Conservation (phyloP, 2,797 vertebrate species). For the Lepidocolaptes lacrymiger region DNA sequence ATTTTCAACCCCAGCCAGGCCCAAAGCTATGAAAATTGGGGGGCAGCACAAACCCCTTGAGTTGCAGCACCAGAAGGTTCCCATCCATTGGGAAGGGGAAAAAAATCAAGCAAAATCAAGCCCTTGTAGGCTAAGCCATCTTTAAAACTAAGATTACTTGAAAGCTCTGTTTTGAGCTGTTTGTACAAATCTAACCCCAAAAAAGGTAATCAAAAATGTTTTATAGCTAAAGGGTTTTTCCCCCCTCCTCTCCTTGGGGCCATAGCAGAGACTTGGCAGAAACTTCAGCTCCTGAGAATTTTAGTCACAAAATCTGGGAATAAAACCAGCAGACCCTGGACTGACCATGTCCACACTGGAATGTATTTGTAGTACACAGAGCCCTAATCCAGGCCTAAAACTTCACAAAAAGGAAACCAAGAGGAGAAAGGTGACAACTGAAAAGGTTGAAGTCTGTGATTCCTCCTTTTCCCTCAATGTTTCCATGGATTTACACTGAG, state of each 20-base stretch:
- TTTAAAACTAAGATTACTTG: not conserved
- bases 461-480: not conserved
- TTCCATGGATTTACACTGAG: not conserved
- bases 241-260: not conserved
- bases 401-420: not conserved
- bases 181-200: not conserved
- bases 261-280: not conserved
- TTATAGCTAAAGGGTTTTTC: not conserved
- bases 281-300: not conserved
- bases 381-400: not conserved
- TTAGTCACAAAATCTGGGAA: not conserved
- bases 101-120: not conserved
- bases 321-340: not conserved
- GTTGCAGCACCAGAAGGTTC: not conserved
- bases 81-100: fast-evolving
- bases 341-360: fast-evolving
- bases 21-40: not conserved
- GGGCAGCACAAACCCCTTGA: not conserved
- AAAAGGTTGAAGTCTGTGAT: not conserved
- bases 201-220: not conserved
- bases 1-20: not conserved
- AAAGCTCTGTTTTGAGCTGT: not conserved
- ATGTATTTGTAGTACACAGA: not conserved
- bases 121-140: not conserved
- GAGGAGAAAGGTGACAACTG: not conserved